These are phyloP conservation scores for Podarcis cretensis DNA, from an alignment of 2,113 vertebrate species.

Conservation along the genomic window DNA sequence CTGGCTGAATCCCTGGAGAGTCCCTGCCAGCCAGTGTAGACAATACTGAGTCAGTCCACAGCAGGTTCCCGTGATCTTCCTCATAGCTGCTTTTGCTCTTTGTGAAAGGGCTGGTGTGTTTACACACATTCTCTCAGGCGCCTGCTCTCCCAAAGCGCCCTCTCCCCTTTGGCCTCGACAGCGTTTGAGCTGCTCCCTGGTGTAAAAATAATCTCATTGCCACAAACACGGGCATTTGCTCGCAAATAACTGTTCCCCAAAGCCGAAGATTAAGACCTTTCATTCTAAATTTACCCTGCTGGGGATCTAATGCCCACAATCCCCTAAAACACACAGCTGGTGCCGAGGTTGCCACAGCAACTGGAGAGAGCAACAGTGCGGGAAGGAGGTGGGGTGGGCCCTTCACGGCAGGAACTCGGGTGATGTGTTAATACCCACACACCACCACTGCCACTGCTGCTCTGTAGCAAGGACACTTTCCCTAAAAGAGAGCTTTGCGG, in stretches of 20 bases:
- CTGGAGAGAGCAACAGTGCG: background rate
- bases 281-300: constrained; percentile 15
- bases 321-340: background rate
- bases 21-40: too few relatives aligned
- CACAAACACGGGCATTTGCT: background rate
- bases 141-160: background rate
- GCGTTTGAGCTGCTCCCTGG: constrained; percentile 59
- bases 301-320: background rate
- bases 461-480: background rate
- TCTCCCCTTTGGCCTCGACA: background rate
- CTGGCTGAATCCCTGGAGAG: too few relatives aligned
- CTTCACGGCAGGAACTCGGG: background rate
- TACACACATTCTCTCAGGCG: background rate
- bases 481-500: background rate
- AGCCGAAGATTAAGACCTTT: background rate
- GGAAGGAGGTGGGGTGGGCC: background rate
- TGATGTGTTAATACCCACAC: accelerated
- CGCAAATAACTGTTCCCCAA: background rate
- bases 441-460: background rate
- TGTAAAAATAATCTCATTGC: constrained; percentile 1
- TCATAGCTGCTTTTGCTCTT: background rate
- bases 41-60: background rate
- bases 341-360: constrained; percentile 8
- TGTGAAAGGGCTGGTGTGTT: background rate
- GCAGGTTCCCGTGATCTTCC: background rate